Percentiles rank a stretch among this genome's conserved stretches.
These are phyloP conservation scores for Coilia nasus DNA, from an alignment of 2,797 vertebrate genomes.

Conservation along the genomic window DNA sequence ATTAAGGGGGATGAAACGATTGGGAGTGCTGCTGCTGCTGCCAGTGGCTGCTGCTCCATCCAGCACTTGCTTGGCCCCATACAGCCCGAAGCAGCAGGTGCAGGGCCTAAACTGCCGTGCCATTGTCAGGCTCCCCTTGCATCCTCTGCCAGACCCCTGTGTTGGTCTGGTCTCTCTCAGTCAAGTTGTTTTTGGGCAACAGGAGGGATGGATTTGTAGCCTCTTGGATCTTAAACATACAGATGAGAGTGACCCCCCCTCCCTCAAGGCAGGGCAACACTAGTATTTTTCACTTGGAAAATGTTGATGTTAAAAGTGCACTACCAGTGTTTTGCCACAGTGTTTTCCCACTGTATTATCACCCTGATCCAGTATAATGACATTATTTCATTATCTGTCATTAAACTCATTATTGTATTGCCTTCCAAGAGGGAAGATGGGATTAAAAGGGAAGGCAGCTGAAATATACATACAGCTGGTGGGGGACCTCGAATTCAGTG, in stretches of 20 bases:
- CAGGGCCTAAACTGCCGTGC: constrained; percentile 50
- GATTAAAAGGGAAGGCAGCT: background rate
- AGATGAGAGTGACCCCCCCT: background rate
- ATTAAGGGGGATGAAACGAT: background rate
- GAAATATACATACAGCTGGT: background rate
- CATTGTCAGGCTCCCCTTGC: constrained; percentile 45
- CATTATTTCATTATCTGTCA: background rate
- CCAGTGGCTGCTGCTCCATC: background rate
- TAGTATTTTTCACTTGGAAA: too few relatives aligned
- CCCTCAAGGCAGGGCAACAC: too few relatives aligned
- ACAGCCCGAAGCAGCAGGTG: constrained; percentile 20
- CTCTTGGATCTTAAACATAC: background rate
- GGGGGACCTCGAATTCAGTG: background rate
- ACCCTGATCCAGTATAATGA: too few relatives aligned
- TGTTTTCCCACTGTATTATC: too few relatives aligned
- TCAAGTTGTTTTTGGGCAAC: background rate
- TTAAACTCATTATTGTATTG: background rate
- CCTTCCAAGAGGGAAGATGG: background rate
- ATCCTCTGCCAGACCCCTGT: constrained; percentile 51
- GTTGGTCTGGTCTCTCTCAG: constrained; percentile 32
- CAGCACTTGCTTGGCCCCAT: background rate
- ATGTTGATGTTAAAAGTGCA: too few relatives aligned
- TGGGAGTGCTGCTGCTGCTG: background rate
- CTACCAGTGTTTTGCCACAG: too few relatives aligned
- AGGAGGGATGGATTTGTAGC: background rate